phyloP scores from a whole-genome alignment of 2,888 invertebrate genomes.

The Himalopsyche japonica region DNA sequence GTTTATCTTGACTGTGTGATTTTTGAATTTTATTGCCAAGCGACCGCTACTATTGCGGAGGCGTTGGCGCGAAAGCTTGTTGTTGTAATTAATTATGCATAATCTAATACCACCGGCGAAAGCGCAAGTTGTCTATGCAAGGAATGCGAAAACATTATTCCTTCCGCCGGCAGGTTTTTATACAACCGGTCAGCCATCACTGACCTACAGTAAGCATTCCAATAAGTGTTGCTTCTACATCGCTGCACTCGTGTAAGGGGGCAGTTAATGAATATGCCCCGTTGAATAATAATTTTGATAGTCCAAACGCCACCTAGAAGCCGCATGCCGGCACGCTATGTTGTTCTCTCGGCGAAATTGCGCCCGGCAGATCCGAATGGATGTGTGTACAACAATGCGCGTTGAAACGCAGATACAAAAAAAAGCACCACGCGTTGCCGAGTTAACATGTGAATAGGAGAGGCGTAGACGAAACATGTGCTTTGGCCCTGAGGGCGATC shows the following conservation, averaged over 20 bases:
- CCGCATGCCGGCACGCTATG: not conserved
- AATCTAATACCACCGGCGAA: not conserved
- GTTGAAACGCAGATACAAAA: not conserved
- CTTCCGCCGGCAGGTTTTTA: not conserved
- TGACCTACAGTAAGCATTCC: not conserved
- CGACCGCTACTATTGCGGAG: no score
- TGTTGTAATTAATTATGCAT: no score
- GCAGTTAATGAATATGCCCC: not conserved
- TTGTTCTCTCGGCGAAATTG: not conserved
- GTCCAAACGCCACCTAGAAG: not conserved
- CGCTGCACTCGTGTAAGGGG: not conserved
- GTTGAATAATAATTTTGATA: not conserved
- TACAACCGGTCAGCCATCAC: not conserved
- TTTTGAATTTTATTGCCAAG: no score
- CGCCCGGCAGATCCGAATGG: not conserved
- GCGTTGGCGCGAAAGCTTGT: no score
- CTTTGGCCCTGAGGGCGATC: not conserved
- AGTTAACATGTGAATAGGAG: not conserved
- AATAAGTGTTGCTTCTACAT: not conserved
- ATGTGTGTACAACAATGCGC: not conserved
- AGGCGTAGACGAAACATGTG: not conserved
- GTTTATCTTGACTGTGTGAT: no score
- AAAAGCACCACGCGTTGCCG: not conserved
- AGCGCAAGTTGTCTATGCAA: not conserved
- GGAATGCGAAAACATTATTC: not conserved